A percentile compares a stretch with the other conserved stretches of the same genome.
These are phyloP conservation scores for Schlechtendalia chinensis DNA, from an alignment of 1,140 invertebrate genomes.

Conservation along the genomic window DNA sequence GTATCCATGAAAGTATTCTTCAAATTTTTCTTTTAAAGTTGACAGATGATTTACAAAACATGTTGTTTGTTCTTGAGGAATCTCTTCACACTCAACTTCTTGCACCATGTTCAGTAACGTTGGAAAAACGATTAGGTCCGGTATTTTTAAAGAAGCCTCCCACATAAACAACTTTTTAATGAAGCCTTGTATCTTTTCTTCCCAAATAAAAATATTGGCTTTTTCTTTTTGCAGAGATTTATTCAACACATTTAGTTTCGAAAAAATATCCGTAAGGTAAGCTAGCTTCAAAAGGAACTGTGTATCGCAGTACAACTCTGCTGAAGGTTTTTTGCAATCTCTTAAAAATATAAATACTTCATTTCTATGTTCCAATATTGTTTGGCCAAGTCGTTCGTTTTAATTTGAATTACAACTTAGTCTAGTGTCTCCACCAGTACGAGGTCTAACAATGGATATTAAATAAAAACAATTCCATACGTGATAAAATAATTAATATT, in stretches of 20 bases:
- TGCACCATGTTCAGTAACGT: neutral
- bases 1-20: constrained; percentile 4
- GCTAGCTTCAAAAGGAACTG: constrained; percentile 6
- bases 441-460: too few relatives aligned
- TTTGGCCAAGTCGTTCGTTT: too few relatives aligned
- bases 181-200: constrained; percentile 14
- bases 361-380: constrained; percentile 5
- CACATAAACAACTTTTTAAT: neutral
- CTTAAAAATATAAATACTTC: constrained; percentile 15
- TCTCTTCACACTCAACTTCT: neutral
- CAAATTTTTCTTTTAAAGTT: neutral
- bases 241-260: neutral
- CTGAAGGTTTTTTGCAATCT: constrained; percentile 17
- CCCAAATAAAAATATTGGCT: constrained; percentile 11
- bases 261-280: constrained; percentile 19
- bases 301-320: neutral
- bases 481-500: too few relatives aligned
- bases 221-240: constrained; percentile 9
- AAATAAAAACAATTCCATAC: too few relatives aligned
- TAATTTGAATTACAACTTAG: too few relatives aligned
- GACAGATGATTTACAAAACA: neutral
- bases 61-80: neutral
- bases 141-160: neutral
- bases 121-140: neutral
- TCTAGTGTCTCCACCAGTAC: too few relatives aligned